Percentiles rank a stretch among this genome's conserved stretches.
These are phyloP conservation scores for Dromococcyx pavoninus DNA, from an alignment of 2,797 vertebrate species.

Conservation along the genomic window DNA sequence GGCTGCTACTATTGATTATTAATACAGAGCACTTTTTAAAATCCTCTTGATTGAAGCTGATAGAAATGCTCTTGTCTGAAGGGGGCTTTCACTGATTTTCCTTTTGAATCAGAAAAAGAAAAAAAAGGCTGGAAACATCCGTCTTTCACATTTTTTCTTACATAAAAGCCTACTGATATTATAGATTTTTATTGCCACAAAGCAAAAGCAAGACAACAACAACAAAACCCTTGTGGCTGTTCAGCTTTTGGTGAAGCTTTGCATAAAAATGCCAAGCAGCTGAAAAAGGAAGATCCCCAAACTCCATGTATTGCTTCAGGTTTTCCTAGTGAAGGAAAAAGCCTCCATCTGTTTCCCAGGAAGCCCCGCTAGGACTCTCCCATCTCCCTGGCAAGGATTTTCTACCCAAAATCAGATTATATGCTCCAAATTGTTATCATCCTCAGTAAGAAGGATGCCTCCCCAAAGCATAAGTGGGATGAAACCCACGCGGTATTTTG, in stretches of 20 bases:
- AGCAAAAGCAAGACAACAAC: background rate
- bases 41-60: conserved; percentile 22
- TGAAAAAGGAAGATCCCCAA: background rate
- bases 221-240: background rate
- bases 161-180: background rate
- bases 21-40: conserved; percentile 11
- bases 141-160: background rate
- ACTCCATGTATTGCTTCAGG: background rate
- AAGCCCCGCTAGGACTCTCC: background rate
- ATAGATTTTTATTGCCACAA: background rate
- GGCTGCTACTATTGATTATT: conserved; percentile 49
- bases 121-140: background rate
- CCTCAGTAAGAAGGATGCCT: background rate
- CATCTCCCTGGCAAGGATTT: background rate
- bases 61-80: conserved; percentile 10
- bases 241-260: background rate
- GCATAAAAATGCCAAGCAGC: background rate
- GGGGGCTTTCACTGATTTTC: conserved; percentile 33
- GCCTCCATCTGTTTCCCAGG: background rate
- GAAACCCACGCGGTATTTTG: background rate
- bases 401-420: background rate
- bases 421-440: background rate
- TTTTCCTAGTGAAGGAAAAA: background rate
- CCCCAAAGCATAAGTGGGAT: rapidly evolving
- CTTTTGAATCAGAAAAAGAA: conserved; percentile 18